These are phyloP conservation scores for Campaea margaritaria DNA, from an alignment of 2,888 invertebrate genomes.

Conservation along the genomic window DNA sequence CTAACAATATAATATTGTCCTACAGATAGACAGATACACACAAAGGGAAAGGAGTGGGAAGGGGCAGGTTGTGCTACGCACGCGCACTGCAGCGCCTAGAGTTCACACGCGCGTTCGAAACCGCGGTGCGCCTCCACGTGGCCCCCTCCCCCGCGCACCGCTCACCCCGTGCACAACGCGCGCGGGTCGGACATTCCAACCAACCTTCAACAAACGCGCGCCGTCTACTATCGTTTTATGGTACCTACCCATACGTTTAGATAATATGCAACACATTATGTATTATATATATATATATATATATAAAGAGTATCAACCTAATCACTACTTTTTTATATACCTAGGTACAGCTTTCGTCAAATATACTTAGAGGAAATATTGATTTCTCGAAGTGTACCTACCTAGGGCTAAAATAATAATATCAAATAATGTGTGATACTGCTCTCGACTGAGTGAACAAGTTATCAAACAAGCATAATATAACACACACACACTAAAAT, in stretches of 20 bases:
- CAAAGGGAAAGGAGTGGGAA: constrained; percentile 63
- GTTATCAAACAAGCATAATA: background rate
- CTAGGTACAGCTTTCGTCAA: too few species aligned
- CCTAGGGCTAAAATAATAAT: too few species aligned
- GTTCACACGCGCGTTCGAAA: constrained; percentile 81
- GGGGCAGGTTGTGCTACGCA: constrained; percentile 71
- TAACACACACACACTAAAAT: too few species aligned
- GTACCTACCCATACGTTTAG: constrained; percentile 32
- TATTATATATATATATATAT: background rate
- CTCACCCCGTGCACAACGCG: constrained; percentile 39
- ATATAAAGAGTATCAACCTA: background rate
- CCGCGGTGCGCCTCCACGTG: constrained; percentile 86
- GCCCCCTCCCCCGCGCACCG: constrained; percentile 50
- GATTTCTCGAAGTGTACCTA: too few species aligned
- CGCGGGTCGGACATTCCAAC: constrained; percentile 59
- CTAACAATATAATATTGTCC: constrained; percentile 67
- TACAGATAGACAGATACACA: constrained; percentile 63
- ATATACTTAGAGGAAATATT: too few species aligned
- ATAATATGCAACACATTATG: constrained; percentile 17
- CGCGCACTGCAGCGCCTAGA: constrained; percentile 73
- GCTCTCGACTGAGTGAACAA: too few species aligned
- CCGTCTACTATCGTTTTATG: constrained; percentile 58
- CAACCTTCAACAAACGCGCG: constrained; percentile 75
- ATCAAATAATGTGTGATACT: too few species aligned
- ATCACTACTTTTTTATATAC: background rate